A percentile compares a stretch with the other conserved stretches of the same genome.
These are phyloP conservation scores for Anastrepha obliqua DNA, from an alignment of 1,140 invertebrate species.

Conservation along the genomic window DNA sequence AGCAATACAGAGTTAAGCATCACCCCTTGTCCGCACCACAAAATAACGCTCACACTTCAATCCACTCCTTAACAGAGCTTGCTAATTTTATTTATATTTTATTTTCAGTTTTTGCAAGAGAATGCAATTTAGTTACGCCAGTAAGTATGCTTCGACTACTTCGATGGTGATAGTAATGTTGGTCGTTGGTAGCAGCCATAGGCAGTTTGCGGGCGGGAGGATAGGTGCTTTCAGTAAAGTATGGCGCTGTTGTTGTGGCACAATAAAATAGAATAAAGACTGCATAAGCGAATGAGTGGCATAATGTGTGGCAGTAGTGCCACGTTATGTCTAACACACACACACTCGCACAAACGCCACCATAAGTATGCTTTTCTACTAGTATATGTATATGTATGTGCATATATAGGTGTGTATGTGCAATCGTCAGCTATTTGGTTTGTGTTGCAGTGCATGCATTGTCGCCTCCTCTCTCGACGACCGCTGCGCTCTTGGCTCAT, in stretches of 20 bases:
- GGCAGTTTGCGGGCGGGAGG: background rate
- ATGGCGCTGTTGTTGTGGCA: background rate
- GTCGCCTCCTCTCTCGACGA: background rate
- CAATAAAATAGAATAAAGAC: slow-evolving; percentile 39
- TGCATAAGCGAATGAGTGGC: slow-evolving; percentile 26
- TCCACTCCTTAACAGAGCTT: background rate
- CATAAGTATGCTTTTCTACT: background rate
- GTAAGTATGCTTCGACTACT: background rate
- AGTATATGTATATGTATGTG: background rate
- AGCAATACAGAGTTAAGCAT: background rate
- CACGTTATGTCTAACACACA: background rate
- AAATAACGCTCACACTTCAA: background rate
- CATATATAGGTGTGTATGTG: background rate
- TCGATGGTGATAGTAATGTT: slow-evolving; percentile 16
- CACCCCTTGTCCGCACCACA: background rate
- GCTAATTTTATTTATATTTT: slow-evolving; percentile 21
- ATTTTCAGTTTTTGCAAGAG: background rate
- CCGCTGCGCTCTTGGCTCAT: background rate
- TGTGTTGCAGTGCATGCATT: background rate
- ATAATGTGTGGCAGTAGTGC: slow-evolving; percentile 50
- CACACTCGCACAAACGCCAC: background rate
- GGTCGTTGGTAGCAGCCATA: background rate
- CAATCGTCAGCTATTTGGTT: background rate
- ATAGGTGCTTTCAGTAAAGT: background rate
- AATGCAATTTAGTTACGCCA: background rate